A percentile compares a stretch with the other conserved stretches of the same genome.
Conservation (phyloP, 2,888 invertebrate genomes). For the Tetanocera ferruginea region DNA sequence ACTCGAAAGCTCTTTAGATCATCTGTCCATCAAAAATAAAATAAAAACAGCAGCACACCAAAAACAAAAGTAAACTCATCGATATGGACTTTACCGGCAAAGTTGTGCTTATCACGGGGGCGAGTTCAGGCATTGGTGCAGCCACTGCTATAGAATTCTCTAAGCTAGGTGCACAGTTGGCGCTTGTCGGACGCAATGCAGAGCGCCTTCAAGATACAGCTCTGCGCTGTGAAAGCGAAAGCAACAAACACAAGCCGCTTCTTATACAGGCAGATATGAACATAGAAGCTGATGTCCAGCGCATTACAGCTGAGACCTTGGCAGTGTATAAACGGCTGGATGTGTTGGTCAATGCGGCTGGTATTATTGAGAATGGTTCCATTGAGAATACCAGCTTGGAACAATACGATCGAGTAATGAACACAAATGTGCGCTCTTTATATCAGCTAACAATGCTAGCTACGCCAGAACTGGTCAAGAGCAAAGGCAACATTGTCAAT, state of each 20-base stretch:
- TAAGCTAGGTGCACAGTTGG: slow-evolving; percentile 75
- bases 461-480: slow-evolving; percentile 84
- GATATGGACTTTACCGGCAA: slow-evolving; percentile 71
- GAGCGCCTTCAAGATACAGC: slow-evolving; percentile 77
- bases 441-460: slow-evolving; percentile 88
- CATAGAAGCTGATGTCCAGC: slow-evolving; percentile 79
- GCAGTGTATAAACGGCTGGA: slow-evolving; percentile 82
- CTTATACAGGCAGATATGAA: slow-evolving; percentile 79
- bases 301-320: slow-evolving; percentile 80
- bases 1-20: too few relatives aligned
- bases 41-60: too few relatives aligned
- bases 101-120: slow-evolving; percentile 79
- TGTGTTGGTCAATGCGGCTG: slow-evolving; percentile 90
- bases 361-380: slow-evolving; percentile 83
- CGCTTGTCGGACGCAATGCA: slow-evolving; percentile 77
- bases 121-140: slow-evolving; percentile 82
- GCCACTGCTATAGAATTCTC: slow-evolving; percentile 78
- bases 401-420: slow-evolving; percentile 90
- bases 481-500: slow-evolving; percentile 91
- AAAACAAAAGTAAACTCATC: too few relatives aligned
- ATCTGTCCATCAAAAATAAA: too few relatives aligned
- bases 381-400: slow-evolving; percentile 88
- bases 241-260: slow-evolving; percentile 57
- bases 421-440: slow-evolving; percentile 86
- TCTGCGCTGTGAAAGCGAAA: slow-evolving; percentile 70